phyloP scores from a whole-genome alignment of 2,797 vertebrate species.

The Argyrosomus regius region DNA sequence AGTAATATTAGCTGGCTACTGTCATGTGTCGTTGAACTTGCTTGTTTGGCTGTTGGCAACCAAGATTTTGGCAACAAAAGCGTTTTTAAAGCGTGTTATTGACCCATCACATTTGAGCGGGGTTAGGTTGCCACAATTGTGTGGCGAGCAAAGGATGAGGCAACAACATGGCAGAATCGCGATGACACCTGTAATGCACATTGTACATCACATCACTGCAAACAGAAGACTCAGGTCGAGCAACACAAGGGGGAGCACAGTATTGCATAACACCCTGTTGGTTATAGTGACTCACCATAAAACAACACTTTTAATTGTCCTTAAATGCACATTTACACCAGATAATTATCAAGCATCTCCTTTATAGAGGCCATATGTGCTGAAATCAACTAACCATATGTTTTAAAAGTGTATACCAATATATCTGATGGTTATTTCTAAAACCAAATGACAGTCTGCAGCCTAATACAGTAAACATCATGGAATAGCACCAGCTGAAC shows the following conservation, averaged over 20 bases:
- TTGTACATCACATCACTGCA: no score
- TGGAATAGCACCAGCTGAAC: constrained; percentile 55
- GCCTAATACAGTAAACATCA: constrained; percentile 22
- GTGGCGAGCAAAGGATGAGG: no score
- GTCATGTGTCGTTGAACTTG: no score
- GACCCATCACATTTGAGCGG: no score
- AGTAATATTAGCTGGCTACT: no score
- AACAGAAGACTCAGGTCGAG: not conserved
- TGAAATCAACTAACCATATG: constrained; percentile 43
- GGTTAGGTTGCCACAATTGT: no score
- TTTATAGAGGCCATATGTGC: constrained; percentile 46
- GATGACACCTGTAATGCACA: no score
- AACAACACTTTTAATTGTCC: constrained; percentile 38
- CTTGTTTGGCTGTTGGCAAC: no score
- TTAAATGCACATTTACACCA: not conserved
- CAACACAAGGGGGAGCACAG: not conserved
- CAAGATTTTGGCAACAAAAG: no score
- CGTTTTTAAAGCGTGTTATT: no score
- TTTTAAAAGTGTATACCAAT: constrained; percentile 39
- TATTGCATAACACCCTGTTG: not conserved
- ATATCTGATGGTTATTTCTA: constrained; percentile 31
- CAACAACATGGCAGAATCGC: no score
- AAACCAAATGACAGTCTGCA: constrained; percentile 34
- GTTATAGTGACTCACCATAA: constrained; percentile 38
- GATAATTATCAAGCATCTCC: constrained; percentile 43